Conservation (phyloP, 2,888 invertebrate species). For the Acleris sparsana region DNA sequence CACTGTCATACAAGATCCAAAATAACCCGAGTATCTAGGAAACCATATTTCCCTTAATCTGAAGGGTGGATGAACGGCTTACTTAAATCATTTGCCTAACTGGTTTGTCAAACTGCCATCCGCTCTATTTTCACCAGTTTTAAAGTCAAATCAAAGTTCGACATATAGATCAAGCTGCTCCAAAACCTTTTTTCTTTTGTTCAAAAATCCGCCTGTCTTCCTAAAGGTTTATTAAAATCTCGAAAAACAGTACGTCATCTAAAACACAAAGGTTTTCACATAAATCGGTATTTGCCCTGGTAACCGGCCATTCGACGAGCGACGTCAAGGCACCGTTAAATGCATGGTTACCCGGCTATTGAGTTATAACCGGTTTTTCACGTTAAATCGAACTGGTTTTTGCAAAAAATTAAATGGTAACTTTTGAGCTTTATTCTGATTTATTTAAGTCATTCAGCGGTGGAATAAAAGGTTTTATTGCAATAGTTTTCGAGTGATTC, state of each 20-base stretch:
- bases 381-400: background rate
- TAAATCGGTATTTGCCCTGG: constrained; percentile 24
- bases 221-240: background rate
- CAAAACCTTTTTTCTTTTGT: constrained; percentile 1
- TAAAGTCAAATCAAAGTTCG: too few relatives aligned
- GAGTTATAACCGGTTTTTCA: constrained; percentile 14
- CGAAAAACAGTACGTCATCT: constrained; percentile 15
- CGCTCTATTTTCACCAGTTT: too few relatives aligned
- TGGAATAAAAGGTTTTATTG: too few relatives aligned
- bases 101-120: too few relatives aligned
- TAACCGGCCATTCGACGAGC: constrained; percentile 23
- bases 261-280: constrained; percentile 16
- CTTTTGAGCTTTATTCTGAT: background rate
- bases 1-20: too few relatives aligned
- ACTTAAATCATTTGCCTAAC: too few relatives aligned
- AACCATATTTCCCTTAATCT: too few relatives aligned
- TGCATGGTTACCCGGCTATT: constrained; percentile 9
- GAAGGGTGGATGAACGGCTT: too few relatives aligned
- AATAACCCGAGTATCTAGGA: too few relatives aligned
- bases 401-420: background rate
- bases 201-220: constrained; percentile 2
- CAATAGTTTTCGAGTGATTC: too few relatives aligned
- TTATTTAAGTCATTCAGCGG: too few relatives aligned
- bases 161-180: too few relatives aligned
- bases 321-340: constrained; percentile 22